Conservation (phyloP, 2,888 invertebrate genomes). For the Meteorus cinctellus region DNA sequence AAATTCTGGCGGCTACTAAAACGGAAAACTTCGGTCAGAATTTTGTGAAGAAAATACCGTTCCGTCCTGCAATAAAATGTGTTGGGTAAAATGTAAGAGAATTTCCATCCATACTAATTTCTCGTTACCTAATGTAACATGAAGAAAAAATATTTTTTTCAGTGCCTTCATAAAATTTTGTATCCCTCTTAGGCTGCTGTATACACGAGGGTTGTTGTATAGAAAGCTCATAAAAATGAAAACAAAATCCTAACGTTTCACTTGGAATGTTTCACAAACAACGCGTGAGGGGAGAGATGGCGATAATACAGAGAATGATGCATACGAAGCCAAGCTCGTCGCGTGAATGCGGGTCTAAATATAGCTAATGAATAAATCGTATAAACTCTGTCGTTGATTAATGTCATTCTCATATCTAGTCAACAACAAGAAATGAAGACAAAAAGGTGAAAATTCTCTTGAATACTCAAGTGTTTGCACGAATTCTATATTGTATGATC, state of each 20-base stretch:
- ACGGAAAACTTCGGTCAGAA: neutral
- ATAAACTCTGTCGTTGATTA: slow-evolving; percentile 29
- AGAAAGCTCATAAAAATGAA: neutral
- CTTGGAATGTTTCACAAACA: neutral
- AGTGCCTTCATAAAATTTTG: slow-evolving; percentile 19
- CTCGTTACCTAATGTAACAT: slow-evolving; percentile 30
- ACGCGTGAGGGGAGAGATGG: neutral
- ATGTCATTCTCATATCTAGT: slow-evolving; percentile 11
- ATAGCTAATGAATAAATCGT: slow-evolving; percentile 37
- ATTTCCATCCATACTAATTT: slow-evolving; percentile 16
- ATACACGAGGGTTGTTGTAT: neutral
- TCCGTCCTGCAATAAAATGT: slow-evolving; percentile 7
- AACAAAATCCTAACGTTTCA: neutral
- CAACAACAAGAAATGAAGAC: slow-evolving; percentile 1
- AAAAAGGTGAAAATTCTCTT: slow-evolving; percentile 3
- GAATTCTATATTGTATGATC: neutral
- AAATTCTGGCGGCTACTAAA: slow-evolving; percentile 28
- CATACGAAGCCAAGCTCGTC: slow-evolving; percentile 26
- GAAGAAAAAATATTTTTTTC: slow-evolving; percentile 19
- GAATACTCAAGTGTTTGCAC: slow-evolving; percentile 11
- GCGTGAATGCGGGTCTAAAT: slow-evolving; percentile 41
- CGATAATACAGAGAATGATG: slow-evolving; percentile 10
- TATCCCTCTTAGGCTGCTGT: neutral
- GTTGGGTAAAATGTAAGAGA: slow-evolving; percentile 21
- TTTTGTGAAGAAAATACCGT: neutral